A percentile compares a stretch with the other conserved stretches of the same genome.
Evolutionary conservation across 2,797 vertebrate genomes (phyloP).

Genomic region (Artibeus lituratus): DNA sequence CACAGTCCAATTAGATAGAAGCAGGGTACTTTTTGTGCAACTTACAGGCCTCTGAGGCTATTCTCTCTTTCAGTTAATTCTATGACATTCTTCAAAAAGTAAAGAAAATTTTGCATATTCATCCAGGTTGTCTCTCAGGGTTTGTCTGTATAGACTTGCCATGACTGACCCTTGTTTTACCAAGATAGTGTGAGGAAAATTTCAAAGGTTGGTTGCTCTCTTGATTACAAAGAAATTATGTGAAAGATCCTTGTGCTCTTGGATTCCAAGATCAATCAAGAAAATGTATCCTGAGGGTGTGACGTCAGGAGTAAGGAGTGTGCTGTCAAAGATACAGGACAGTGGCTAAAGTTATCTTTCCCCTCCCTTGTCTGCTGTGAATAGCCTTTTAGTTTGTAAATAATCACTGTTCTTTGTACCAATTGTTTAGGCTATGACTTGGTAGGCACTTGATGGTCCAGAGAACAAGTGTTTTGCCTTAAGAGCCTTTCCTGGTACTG

Average conservation of each 20-base stretch:
- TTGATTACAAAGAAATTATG: background rate
- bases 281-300: accelerated
- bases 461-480: background rate
- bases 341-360: background rate
- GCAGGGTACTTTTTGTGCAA: background rate
- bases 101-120: background rate
- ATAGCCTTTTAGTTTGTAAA: background rate
- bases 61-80: background rate
- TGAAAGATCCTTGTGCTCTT: background rate
- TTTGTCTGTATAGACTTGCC: background rate
- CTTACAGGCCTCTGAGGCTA: background rate
- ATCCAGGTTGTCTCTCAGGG: background rate
- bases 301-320: background rate
- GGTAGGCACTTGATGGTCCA: background rate
- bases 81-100: background rate
- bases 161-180: background rate
- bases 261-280: background rate
- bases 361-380: background rate
- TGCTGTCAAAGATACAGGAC: background rate
- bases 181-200: background rate
- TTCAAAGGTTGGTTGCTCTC: background rate
- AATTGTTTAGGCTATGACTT: background rate
- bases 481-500: background rate
- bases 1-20: background rate
- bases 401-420: background rate